phyloP scores from a whole-genome alignment of 2,888 invertebrate genomes.

The Sialis fuliginosa region DNA sequence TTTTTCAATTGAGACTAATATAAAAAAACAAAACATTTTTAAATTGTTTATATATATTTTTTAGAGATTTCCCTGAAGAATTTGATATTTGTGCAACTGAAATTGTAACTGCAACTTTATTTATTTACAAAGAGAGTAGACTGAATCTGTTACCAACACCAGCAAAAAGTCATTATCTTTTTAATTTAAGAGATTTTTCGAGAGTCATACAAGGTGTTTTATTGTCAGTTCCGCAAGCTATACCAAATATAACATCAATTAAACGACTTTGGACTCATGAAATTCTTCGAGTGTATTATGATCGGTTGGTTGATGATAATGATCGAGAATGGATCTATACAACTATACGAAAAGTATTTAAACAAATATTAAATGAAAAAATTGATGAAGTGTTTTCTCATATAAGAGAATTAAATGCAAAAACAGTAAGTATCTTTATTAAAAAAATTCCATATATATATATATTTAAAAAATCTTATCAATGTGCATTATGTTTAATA shows the following conservation, averaged over 20 bases:
- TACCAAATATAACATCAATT: conserved; percentile 67
- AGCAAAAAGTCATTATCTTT: conserved; percentile 84
- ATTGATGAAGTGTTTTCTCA: conserved; percentile 54
- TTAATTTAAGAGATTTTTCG: conserved; percentile 87
- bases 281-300: conserved; percentile 79
- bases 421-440: not conserved
- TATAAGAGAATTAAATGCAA: conserved; percentile 25
- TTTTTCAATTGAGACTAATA: not conserved
- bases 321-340: conserved; percentile 73
- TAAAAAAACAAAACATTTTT: not conserved
- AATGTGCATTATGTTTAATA: not conserved
- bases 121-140: conserved; percentile 70
- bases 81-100: conserved; percentile 86
- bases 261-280: conserved; percentile 92
- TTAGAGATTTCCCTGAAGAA: conserved; percentile 81
- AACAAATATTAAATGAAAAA: conserved; percentile 39
- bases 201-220: conserved; percentile 85
- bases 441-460: not conserved
- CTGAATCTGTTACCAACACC: conserved; percentile 76
- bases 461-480: not conserved
- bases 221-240: conserved; percentile 81
- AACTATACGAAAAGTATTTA: conserved; percentile 44
- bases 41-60: conserved; percentile 11
- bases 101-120: conserved; percentile 70
- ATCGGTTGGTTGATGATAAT: conserved; percentile 66